Percentiles rank a stretch among this genome's conserved stretches.
Conservation (phyloP, 2,888 invertebrate genomes). For the Xanthorhoe spadicearia region DNA sequence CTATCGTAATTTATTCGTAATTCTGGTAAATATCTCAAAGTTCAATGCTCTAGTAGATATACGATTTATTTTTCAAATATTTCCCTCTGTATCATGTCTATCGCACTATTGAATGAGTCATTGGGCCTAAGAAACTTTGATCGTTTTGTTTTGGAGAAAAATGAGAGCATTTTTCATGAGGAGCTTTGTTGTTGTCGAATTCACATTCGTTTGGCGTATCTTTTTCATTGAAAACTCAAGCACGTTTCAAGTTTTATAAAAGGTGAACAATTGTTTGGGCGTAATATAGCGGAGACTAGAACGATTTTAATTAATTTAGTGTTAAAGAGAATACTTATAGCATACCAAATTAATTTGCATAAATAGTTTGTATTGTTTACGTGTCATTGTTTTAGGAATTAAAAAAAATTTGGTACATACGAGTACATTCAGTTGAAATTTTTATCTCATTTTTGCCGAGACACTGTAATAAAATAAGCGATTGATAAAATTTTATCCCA, state of each 20-base stretch:
- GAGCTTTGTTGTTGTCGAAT: constrained; percentile 57
- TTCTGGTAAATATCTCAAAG: constrained; percentile 45
- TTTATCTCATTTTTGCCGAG: neutral
- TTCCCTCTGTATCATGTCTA: constrained; percentile 48
- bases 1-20: constrained; percentile 49
- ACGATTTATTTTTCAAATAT: constrained; percentile 57
- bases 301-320: neutral
- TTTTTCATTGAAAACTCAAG: constrained; percentile 57
- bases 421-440: no score
- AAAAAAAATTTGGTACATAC: no score
- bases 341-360: no score
- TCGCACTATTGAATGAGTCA: constrained; percentile 62
- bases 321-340: no score
- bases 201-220: constrained; percentile 49
- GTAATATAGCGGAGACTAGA: neutral
- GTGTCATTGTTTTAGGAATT: no score
- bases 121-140: constrained; percentile 63
- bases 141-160: constrained; percentile 67
- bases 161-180: constrained; percentile 62
- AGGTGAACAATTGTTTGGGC: neutral
- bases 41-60: constrained; percentile 52
- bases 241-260: constrained; percentile 21
- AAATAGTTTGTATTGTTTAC: no score
- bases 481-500: constrained; percentile 7
- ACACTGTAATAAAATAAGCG: neutral